phyloP scores from a whole-genome alignment of 1,140 invertebrate genomes.

The Helicoverpa armigera region DNA sequence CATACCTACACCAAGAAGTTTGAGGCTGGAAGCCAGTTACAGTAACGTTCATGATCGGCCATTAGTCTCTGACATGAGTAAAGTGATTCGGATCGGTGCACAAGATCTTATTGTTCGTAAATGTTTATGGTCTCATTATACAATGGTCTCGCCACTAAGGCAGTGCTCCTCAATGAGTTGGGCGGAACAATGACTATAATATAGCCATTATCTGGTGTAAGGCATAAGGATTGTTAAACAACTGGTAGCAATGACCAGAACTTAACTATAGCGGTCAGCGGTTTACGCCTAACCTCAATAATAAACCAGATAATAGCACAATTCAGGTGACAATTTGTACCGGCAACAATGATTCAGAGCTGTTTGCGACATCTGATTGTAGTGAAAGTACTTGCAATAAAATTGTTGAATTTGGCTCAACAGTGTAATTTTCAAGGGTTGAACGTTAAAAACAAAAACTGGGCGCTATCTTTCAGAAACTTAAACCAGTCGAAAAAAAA shows the following conservation, averaged over 20 bases:
- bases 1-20: too few relatives aligned
- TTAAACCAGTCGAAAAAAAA: too few relatives aligned
- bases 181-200: not conserved
- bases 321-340: conserved; percentile 27
- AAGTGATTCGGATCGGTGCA: not conserved
- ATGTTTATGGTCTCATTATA: not conserved
- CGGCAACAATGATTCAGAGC: conserved; percentile 40
- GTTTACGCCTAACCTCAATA: not conserved
- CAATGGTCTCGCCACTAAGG: not conserved
- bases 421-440: conserved; percentile 9
- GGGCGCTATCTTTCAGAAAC: not conserved
- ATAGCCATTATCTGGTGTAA: not conserved
- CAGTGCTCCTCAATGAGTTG: not conserved
- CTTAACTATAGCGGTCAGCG: not conserved
- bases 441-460: not conserved
- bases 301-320: conserved; percentile 34
- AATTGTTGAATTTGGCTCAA: conserved; percentile 15
- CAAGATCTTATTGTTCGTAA: not conserved
- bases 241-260: not conserved
- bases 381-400: conserved; percentile 37
- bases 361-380: conserved; percentile 23
- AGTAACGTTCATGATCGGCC: not conserved
- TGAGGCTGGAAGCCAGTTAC: not conserved
- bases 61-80: not conserved
- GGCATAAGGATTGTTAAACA: not conserved